Evolutionary conservation across 2,888 invertebrate genomes (phyloP).

Genomic region (Labia minor): DNA sequence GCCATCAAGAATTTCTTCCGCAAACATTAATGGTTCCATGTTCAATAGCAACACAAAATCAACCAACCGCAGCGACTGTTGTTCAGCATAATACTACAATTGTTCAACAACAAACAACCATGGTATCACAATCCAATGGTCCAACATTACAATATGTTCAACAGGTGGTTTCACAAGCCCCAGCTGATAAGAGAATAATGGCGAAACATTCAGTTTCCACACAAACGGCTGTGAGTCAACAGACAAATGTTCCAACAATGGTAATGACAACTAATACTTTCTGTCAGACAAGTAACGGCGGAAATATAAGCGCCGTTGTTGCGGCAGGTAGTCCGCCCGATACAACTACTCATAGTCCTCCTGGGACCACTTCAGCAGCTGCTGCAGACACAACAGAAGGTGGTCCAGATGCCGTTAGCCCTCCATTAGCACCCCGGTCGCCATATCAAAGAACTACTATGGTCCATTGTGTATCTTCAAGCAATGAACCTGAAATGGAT

Average conservation of each 20-base stretch:
- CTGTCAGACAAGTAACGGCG: conserved; percentile 32
- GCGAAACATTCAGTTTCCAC: conserved; percentile 61
- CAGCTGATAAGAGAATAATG: conserved; percentile 19
- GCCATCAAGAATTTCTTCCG: conserved; percentile 58
- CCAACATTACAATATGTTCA: conserved; percentile 20
- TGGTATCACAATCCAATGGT: conserved; percentile 48
- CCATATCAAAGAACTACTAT: conserved; percentile 40
- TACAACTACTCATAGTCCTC: conserved; percentile 74
- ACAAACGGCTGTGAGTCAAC: conserved; percentile 52
- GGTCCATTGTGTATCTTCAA: conserved; percentile 82
- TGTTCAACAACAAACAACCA: conserved; percentile 68
- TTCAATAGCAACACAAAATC: conserved; percentile 38
- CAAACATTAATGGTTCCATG: conserved; percentile 63
- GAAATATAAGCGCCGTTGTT: conserved; percentile 29
- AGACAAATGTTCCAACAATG: conserved; percentile 35
- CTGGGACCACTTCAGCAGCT: conserved; percentile 34
- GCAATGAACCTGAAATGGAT: conserved; percentile 43
- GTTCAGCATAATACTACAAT: conserved; percentile 79
- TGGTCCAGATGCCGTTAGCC: conserved; percentile 24
- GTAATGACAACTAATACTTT: conserved; percentile 32
- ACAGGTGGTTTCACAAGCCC: conserved; percentile 21
- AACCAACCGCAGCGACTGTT: conserved; percentile 48
- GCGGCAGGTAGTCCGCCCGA: conserved; percentile 62
- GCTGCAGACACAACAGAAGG: conserved; percentile 35
- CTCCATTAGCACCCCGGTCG: conserved; percentile 18